A percentile compares a stretch with the other conserved stretches of the same genome.
phyloP scores from a whole-genome alignment of 2,113 vertebrate species.

The Dromaius novaehollandiae region DNA sequence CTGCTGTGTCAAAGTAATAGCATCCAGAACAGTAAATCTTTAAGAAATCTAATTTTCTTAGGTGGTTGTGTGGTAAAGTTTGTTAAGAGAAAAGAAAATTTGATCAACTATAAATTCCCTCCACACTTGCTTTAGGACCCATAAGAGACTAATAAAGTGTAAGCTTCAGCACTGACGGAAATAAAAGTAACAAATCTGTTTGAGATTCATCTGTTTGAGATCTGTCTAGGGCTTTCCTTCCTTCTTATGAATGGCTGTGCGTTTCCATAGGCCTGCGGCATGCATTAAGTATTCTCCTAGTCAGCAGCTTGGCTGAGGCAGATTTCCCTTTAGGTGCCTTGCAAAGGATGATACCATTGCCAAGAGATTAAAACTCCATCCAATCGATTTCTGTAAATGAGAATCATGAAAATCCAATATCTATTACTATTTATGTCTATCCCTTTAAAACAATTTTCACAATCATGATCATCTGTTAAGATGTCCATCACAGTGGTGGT shows the following conservation, averaged over 20 bases:
- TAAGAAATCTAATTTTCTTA: background rate
- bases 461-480: background rate
- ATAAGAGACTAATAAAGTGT: background rate
- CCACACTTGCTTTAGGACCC: background rate
- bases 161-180: background rate
- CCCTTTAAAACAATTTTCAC: background rate
- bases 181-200: conserved; percentile 1
- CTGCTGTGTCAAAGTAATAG: background rate
- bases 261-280: background rate
- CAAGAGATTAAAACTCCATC: background rate
- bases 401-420: background rate
- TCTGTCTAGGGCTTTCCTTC: background rate
- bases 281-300: background rate
- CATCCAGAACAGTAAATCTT: background rate
- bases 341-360: background rate
- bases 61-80: background rate
- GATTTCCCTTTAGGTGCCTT: background rate
- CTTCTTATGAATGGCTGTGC: background rate
- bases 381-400: background rate
- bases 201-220: background rate
- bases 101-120: background rate
- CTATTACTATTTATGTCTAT: background rate
- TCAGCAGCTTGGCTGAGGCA: background rate
- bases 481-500: background rate
- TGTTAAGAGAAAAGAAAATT: background rate